Base-by-base conservation (phyloP, 2,113 vertebrate species). In the Sander vitreus region DNA sequence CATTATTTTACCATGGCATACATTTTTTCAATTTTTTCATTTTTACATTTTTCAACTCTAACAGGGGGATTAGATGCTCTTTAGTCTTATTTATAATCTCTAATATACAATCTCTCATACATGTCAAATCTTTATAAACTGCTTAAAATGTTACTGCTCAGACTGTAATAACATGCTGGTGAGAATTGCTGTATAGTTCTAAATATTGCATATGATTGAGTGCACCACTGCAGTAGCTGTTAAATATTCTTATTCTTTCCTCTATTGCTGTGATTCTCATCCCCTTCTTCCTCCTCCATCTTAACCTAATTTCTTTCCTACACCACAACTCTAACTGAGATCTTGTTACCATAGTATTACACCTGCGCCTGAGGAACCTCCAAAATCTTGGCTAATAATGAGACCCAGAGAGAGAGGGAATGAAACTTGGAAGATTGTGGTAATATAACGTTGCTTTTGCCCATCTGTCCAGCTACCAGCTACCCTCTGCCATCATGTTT, bases 381-480 rank as follows among this genome's bases (percentile, higher is more conserved):
- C 55, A 68, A 80, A 80, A 58, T 30, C 21, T 55, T 18, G 23
- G 57, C 79, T 82, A 82, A 85, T 82, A 82, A 85, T 86, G 73
- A 89, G 59, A 70, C 54, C 60, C 25, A 3, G 57, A 58, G 71
- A 83, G 59, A 18, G 36, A 45, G 39, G 51, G 57, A 64, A 50
- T 51, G 15, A 84, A 66, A 80, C 39, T 81, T 53, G 27, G 54
- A 80, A 50, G 33, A 86, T 15, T 59, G 72, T 55, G 30, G 78
- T 86, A 80, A 79, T 82, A 84, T 86, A 85, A 79, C 72, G 73
- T 66, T 51, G 14, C 64, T 71, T 86, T 71, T 80, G 81, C 62
- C 78, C 81, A 84, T 91, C 86, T 88, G 83, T 90, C 77, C 84
- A 74, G 88, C 83, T 77, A 81, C 76, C 51, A 75, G 50, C 76